Evolutionary conservation across 2,797 vertebrate species (phyloP).

Genomic region (Prionace glauca): DNA sequence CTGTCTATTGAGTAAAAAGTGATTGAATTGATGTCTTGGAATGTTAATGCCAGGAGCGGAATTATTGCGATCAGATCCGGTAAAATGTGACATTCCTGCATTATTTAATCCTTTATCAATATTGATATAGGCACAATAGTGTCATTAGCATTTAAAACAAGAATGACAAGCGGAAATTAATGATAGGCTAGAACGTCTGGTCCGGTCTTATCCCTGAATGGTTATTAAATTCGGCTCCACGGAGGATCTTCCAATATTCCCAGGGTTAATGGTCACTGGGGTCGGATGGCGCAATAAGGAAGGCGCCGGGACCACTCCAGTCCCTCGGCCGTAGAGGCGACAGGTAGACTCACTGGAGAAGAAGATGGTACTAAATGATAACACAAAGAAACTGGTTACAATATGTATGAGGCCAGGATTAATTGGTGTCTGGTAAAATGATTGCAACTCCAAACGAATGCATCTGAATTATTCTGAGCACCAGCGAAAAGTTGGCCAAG

Average conservation of each 20-base stretch:
- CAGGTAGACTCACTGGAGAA: neutral
- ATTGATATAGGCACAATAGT: neutral
- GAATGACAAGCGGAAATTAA: slow-evolving; percentile 23
- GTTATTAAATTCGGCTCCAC: neutral
- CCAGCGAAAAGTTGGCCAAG: neutral
- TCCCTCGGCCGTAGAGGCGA: neutral
- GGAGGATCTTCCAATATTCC: neutral
- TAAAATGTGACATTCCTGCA: neutral
- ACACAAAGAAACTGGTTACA: no score
- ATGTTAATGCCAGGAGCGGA: neutral
- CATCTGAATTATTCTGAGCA: neutral
- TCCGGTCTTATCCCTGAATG: neutral
- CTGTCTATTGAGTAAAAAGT: neutral
- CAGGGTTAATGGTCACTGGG: neutral
- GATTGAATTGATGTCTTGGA: slow-evolving; percentile 8
- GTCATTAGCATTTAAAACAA: neutral
- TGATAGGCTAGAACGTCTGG: neutral
- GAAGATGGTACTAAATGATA: neutral
- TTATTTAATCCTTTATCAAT: neutral
- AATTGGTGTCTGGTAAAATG: neutral
- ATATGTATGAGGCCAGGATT: neutral
- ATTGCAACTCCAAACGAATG: neutral
- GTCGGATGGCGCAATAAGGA: neutral
- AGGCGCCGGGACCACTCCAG: neutral
- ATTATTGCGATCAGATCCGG: neutral